Evolutionary conservation across 35 echinoderm and acorn worm species (phyloP).

Genomic region (Apostichopus parvimensis): DNA sequence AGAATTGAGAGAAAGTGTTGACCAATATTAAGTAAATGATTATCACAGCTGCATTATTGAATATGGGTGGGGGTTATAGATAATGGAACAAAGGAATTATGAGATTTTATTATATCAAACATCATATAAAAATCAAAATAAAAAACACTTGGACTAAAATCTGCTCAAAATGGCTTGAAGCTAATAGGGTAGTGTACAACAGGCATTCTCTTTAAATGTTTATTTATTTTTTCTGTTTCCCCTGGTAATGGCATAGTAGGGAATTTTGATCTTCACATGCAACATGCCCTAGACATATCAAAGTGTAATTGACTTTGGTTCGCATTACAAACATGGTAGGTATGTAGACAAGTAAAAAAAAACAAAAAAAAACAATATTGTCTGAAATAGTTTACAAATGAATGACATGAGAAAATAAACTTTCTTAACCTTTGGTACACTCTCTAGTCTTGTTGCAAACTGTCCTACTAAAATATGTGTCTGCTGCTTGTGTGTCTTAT

Average conservation of each 20-base stretch:
- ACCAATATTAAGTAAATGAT: no score
- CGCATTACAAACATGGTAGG: neutral
- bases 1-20: no score
- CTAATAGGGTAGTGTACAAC: no score
- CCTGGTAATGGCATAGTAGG: neutral
- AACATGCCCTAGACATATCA: neutral
- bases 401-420: slow-evolving; percentile 35
- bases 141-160: no score
- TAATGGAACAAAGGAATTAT: no score
- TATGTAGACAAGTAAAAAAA: neutral
- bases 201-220: neutral
- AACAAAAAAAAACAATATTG: no score
- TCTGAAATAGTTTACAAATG: neutral
- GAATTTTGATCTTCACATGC: neutral
- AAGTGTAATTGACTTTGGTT: neutral
- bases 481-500: neutral
- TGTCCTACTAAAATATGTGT: neutral
- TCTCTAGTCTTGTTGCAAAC: neutral
- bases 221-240: neutral
- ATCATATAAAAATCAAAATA: no score
- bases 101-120: no score
- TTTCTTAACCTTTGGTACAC: neutral
- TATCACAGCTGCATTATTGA: no score
- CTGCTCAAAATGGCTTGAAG: no score
- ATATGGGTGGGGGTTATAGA: no score